Conservation (phyloP, 2,113 vertebrate genomes). For the Tricholaema leucomelas region DNA sequence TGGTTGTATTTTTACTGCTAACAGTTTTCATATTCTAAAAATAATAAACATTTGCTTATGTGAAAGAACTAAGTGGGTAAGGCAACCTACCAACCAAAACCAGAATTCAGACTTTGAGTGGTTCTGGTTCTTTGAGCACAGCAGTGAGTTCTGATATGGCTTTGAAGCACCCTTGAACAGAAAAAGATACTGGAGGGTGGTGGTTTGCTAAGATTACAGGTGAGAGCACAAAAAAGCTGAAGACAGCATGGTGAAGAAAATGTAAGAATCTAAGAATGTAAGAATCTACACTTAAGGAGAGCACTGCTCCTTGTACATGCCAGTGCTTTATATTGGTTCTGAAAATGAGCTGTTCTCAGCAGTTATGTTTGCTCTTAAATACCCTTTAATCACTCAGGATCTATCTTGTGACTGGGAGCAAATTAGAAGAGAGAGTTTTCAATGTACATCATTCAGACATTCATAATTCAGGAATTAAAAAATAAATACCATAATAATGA, state of each 20-base stretch:
- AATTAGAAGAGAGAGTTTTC: not conserved
- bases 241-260: not conserved
- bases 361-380: not conserved
- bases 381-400: not conserved
- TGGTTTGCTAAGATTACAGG: not conserved
- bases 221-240: not conserved
- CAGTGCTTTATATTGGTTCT: not conserved
- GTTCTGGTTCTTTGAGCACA: not conserved
- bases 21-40: not conserved
- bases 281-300: not conserved
- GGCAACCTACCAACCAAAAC: not conserved
- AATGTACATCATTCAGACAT: not conserved
- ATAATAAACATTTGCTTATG: not conserved
- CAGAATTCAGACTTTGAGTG: not conserved
- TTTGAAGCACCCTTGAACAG: not conserved
- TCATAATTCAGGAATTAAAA: not conserved
- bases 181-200: fast-evolving
- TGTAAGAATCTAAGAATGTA: not conserved
- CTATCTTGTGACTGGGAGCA: not conserved
- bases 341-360: not conserved
- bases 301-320: not conserved
- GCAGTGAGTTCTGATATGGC: not conserved
- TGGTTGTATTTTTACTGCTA: not conserved
- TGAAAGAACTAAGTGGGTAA: not conserved
- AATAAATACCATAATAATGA: constrained; percentile 13